Evolutionary conservation across 2,797 vertebrate species (phyloP).

Genomic region (Myiotriccus ornatus): DNA sequence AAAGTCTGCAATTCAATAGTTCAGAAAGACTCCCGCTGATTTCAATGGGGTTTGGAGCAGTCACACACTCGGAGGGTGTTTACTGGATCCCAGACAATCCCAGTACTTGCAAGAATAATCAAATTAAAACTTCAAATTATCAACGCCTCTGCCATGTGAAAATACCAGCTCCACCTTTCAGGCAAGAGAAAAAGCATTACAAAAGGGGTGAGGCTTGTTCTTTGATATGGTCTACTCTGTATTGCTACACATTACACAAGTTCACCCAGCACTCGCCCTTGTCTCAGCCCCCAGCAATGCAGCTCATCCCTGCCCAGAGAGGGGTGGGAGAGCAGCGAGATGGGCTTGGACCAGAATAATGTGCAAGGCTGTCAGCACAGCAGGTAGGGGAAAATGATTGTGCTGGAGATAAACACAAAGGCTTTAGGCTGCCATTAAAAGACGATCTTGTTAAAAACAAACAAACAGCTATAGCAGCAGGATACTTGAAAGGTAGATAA

Average conservation of each 20-base stretch:
- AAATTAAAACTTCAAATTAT: slow-evolving; percentile 44
- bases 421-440: neutral
- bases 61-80: slow-evolving; percentile 9
- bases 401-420: neutral
- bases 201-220: neutral
- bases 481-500: neutral
- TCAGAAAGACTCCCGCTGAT: slow-evolving; percentile 48
- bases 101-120: neutral
- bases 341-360: neutral
- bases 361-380: neutral
- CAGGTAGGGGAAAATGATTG: neutral
- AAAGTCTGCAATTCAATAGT: slow-evolving; percentile 63
- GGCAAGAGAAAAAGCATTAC: neutral
- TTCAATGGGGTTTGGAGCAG: slow-evolving; percentile 34
- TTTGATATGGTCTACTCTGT: neutral
- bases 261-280: neutral
- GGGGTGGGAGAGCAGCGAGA: neutral
- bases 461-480: neutral
- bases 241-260: rapidly evolving
- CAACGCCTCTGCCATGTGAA: neutral
- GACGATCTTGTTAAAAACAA: neutral
- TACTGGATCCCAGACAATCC: neutral
- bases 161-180: neutral
- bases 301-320: neutral
- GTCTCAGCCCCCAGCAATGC: neutral